Evolutionary conservation across 2,113 vertebrate species (phyloP).

Genomic region (Cyanoramphus novaezelandiae): DNA sequence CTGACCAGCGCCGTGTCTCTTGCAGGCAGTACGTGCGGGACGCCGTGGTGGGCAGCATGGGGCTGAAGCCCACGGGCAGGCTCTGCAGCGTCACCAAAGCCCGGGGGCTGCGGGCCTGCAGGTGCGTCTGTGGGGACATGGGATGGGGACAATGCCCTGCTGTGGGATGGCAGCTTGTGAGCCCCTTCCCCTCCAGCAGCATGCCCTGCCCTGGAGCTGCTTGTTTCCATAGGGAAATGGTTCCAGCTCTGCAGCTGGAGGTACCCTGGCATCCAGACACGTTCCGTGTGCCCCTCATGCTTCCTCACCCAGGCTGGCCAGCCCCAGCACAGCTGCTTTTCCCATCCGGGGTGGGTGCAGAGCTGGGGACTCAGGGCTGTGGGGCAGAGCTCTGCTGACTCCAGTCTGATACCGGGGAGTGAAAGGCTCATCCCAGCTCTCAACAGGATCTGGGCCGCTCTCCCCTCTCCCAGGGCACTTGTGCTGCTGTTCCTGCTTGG

Average conservation of each 20-base stretch:
- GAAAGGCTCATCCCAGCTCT: background rate
- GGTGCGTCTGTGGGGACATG: background rate
- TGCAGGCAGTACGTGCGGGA: slow-evolving; percentile 93
- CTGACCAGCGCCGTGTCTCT: rapidly evolving
- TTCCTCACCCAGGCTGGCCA: background rate
- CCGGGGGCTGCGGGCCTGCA: slow-evolving; percentile 90
- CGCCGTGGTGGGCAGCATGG: slow-evolving; percentile 91
- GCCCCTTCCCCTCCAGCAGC: background rate
- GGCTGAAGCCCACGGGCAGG: slow-evolving; percentile 90
- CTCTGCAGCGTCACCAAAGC: slow-evolving; percentile 89
- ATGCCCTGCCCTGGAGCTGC: background rate
- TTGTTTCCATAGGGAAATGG: background rate
- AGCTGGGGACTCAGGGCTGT: rapidly evolving
- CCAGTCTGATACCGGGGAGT: background rate
- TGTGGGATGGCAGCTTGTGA: background rate
- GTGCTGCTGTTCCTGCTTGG: background rate
- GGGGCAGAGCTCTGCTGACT: background rate
- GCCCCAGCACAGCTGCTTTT: background rate
- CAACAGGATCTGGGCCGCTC: background rate
- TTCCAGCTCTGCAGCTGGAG: background rate
- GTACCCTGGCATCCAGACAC: background rate
- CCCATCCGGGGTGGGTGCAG: background rate
- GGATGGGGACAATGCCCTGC: background rate
- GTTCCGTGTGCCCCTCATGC: rapidly evolving
- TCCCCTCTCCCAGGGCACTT: background rate